Evolutionary conservation across 1,140 invertebrate species (phyloP).

Genomic region (Drosophila dunni): DNA sequence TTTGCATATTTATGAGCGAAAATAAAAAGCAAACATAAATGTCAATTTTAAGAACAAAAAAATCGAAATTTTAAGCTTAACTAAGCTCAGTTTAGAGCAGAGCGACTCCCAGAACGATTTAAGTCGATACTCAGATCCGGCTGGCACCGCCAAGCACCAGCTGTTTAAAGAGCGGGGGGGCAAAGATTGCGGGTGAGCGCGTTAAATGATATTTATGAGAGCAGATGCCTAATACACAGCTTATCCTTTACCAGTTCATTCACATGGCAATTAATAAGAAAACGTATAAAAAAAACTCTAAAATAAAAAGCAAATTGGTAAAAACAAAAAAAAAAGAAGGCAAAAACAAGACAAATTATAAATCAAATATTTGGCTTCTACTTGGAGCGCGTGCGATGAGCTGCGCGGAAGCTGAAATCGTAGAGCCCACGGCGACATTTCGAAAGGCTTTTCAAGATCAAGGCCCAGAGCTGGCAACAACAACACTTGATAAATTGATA

Average conservation of each 20-base stretch:
- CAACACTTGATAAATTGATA: conserved; percentile 62
- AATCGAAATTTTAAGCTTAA: neutral
- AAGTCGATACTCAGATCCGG: conserved; percentile 60
- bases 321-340: conserved; percentile 25
- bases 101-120: neutral
- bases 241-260: conserved; percentile 77
- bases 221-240: conserved; percentile 20
- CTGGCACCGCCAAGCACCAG: conserved; percentile 73
- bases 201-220: conserved; percentile 44
- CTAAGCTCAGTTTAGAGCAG: neutral
- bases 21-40: conserved; percentile 66
- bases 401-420: conserved; percentile 62
- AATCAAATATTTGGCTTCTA: conserved; percentile 30
- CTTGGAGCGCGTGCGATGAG: conserved; percentile 55
- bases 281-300: neutral
- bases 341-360: conserved; percentile 1
- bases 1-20: conserved; percentile 80
- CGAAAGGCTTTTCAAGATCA: conserved; percentile 83
- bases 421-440: conserved; percentile 63
- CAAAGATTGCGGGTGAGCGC: conserved; percentile 5
- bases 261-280: conserved; percentile 67
- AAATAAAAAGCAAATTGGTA: conserved; percentile 8
- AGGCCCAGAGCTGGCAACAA: conserved; percentile 51
- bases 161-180: conserved; percentile 15
- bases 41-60: conserved; percentile 61